Evolutionary conservation across 2,113 vertebrate genomes (phyloP), one percentile per base, ranked within the genome.

Genomic region (Entosphenus tridentatus): DNA sequence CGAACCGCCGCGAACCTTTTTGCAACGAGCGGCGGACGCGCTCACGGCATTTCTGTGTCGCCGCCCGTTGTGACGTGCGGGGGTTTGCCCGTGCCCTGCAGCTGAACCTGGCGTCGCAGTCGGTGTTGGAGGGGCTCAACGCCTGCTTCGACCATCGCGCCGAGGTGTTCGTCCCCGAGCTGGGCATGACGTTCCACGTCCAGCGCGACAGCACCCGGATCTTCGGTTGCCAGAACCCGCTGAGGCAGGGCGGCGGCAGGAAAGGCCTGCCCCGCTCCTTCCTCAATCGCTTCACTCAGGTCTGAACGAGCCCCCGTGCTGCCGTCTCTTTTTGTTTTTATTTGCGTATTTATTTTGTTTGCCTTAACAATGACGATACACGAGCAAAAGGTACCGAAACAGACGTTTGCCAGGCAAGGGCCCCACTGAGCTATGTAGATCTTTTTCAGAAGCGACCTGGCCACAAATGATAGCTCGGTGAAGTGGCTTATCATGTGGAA

Each of bases 201-300:
- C 87, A 89, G 69, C 91, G 92, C 8, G 79, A 87, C 72, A 89
- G 76, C 68, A 97, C 91, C 0, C 95, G 92, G 79, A 95, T 98
- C 76, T 97, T 97, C 73, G 89, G 86, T 68, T 98, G 93, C 75
- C 92, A 97, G 70, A 98, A 98, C 78, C 93, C 93, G 0, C 96
- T 90, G 73, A 84, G 81, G 69, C 92, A 98, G 79, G 93, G 93
- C 69, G 93, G 93, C 0, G 93, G 93, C 11, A 85, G 93, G 57
- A 96, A 95, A 70, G 93, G 92, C 54, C 83, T 98, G 2, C 89
- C 92, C 12, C 89, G 83, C 71, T 97, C 93, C 70, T 96, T 98
- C 78, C 87, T 98, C 70, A 98, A 98, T 75, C 82, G 92, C 74
- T 98, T 98, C 76, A 95, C 92, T 73, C 93, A 98, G 87, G 93